These are phyloP conservation scores for Torymus tubicola DNA, from an alignment of 2,888 invertebrate genomes.

Conservation along the genomic window DNA sequence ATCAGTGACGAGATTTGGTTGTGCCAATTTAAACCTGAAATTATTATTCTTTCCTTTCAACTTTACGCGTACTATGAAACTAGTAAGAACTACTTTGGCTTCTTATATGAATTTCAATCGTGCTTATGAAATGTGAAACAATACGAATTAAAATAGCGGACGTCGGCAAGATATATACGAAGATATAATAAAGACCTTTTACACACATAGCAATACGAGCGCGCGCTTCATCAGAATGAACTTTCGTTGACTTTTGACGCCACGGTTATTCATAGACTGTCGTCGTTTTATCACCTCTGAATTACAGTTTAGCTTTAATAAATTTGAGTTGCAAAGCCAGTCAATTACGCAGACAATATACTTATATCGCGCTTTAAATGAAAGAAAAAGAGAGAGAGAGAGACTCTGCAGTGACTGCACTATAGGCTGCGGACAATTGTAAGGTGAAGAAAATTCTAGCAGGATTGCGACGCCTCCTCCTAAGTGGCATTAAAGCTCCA, in stretches of 20 bases:
- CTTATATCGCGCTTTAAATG: not conserved
- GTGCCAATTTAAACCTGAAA: too few species aligned
- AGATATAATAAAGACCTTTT: too few species aligned
- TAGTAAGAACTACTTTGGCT: too few species aligned
- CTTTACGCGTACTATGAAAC: too few species aligned
- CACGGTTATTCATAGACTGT: not conserved
- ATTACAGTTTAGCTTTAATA: not conserved
- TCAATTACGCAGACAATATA: not conserved
- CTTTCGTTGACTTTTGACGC: not conserved
- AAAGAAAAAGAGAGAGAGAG: too few species aligned
- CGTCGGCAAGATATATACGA: too few species aligned
- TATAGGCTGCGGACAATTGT: not conserved
- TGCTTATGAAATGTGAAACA: not conserved
- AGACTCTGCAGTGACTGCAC: too few species aligned
- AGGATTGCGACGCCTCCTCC: slow-evolving; percentile 11
- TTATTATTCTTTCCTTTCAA: too few species aligned
- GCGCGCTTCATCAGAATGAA: not conserved
- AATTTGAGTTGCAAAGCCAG: too few species aligned
- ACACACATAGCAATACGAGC: too few species aligned
- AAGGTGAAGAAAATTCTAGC: slow-evolving; percentile 41
- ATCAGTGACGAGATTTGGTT: not conserved
- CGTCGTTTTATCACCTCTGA: too few species aligned
- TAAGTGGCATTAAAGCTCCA: slow-evolving; percentile 45
- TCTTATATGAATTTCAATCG: too few species aligned
- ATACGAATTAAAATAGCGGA: not conserved